Evolutionary conservation across 2,113 vertebrate genomes (phyloP), one percentile per base, ranked within the genome.

Genomic region (rat (Rattus norvegicus)): DNA sequence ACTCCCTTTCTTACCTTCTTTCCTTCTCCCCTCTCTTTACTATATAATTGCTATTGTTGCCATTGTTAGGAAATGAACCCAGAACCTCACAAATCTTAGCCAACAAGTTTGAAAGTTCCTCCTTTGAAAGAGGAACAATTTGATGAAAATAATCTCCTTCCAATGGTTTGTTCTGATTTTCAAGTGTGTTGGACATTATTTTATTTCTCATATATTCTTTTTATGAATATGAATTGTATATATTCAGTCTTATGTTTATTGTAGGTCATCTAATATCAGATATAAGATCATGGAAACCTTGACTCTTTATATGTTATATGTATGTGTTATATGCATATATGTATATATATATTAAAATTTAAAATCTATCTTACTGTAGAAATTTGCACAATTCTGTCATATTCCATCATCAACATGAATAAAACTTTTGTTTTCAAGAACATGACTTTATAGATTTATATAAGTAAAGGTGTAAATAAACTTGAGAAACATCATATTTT

Each of bases 171-270:
- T 61, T 69, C 4, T 89, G 36, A 81, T 61, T 7, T 2, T 67
- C 39, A 59, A 49, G 81, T 89, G 11, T 39, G 1, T 72, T 92
- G 20, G 36, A 63, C 47, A 63, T 76, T 3, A 63, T 56, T 91
- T 79, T 93, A 67, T 59, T 95, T 93, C 14, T 69, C 52, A 54
- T 54, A 54, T 54, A 54, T 54, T 54, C 52, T 54, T 54, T 54
- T 54, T 3, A 54, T 54, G 52, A 54, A 54, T 54, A 54, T 54
- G 7, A 54, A 54, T 9, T 9, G 49, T 3, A 4, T 17, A 77
- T 76, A 24, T 30, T 49, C 17, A 47, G 83, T 17, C 0, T 22
- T 36, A 26, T 3, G 4, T 59, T 75, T 81, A 88, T 83, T 93
- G 1, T 33, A 39, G 59, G 33, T 12, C 17, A 77, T 4, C 1